phyloP scores from a whole-genome alignment of 2,888 invertebrate species.

The Thecocarcelia acutangulata region DNA sequence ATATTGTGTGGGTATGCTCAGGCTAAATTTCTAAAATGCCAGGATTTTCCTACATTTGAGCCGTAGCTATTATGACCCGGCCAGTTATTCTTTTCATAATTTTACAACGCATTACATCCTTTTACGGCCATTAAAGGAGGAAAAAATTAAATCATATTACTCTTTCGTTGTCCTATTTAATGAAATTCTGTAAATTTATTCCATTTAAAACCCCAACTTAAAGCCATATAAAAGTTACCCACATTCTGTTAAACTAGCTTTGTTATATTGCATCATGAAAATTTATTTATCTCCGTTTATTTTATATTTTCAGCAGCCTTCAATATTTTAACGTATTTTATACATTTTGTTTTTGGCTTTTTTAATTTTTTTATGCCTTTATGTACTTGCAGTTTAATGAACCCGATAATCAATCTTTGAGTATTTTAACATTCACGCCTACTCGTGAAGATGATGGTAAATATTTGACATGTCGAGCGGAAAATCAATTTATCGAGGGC shows the following conservation, averaged over 20 bases:
- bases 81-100: no score
- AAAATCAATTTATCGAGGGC: constrained; percentile 91
- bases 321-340: background rate
- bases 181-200: background rate
- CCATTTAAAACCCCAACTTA: background rate
- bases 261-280: constrained; percentile 38
- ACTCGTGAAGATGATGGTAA: constrained; percentile 94
- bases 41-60: no score
- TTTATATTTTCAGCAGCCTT: background rate
- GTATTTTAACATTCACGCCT: constrained; percentile 91
- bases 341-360: background rate
- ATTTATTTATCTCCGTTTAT: background rate
- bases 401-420: constrained; percentile 90
- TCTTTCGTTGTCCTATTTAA: no score
- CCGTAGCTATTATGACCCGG: no score
- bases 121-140: no score
- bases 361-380: constrained; percentile 16
- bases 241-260: constrained; percentile 14
- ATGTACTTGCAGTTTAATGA: constrained; percentile 86
- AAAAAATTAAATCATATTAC: no score
- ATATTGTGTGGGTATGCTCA: no score
- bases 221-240: background rate
- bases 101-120: no score
- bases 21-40: no score
- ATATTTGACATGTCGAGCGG: constrained; percentile 93